These are phyloP conservation scores for Falco biarmicus DNA, from an alignment of 2,797 vertebrate species.

Conservation along the genomic window DNA sequence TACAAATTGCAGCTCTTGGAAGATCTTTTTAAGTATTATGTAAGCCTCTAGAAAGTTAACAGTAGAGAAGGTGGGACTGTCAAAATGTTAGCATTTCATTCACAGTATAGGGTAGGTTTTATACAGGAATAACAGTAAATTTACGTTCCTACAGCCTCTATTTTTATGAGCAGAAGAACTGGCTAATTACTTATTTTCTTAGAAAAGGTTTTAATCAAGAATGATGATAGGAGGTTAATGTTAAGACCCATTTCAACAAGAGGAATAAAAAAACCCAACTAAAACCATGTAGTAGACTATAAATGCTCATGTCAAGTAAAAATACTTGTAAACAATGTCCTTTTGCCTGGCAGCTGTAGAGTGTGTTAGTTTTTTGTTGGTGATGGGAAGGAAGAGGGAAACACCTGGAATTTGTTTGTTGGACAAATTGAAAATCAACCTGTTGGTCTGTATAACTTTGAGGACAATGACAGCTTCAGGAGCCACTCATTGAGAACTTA, in stretches of 20 bases:
- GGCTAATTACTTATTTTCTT: background rate
- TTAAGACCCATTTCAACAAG: background rate
- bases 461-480: background rate
- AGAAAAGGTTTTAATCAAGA: background rate
- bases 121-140: background rate
- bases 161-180: too few species aligned
- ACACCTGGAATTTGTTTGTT: slow-evolving; percentile 50
- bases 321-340: slow-evolving; percentile 31
- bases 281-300: background rate
- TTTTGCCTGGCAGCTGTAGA: background rate
- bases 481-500: background rate
- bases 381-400: slow-evolving; percentile 51
- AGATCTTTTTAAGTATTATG: background rate
- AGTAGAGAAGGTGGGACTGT: background rate
- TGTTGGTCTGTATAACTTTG: background rate
- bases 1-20: background rate
- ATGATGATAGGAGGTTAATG: background rate
- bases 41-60: background rate
- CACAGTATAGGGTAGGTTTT: background rate
- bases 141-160: too few species aligned
- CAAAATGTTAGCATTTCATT: background rate
- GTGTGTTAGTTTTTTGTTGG: background rate
- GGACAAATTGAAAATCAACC: slow-evolving; percentile 33
- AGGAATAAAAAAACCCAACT: background rate
- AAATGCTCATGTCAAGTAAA: background rate